Evolutionary conservation across 2,888 invertebrate genomes (phyloP), one percentile per base, ranked within the genome.

Genomic region (Xestoiulus laeticollis): DNA sequence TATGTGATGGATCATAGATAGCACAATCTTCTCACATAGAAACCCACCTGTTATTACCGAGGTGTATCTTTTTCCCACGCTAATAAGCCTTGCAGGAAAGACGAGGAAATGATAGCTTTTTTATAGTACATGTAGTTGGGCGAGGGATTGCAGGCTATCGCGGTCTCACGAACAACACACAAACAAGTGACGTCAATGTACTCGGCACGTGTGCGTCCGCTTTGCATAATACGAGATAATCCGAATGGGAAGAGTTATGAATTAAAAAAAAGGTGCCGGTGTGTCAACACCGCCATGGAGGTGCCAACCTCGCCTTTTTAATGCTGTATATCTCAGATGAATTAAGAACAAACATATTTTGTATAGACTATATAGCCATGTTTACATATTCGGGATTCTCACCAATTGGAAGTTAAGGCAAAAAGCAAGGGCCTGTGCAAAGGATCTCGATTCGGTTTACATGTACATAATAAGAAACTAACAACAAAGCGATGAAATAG

Each of bases 41-140:
- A 68, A 68, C 68, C 68, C 68, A 68, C 68, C 68, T 68, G 68
- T 68, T 68, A 68, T 68, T 68, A 68, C 26, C 68, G 22, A 68
- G 68, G 68, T 68, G 68, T 68, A 68, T 68, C 68, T 68, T 68
- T 68, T 68, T 68, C 68, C 68, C 68, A 68, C 68, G 68, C 68
- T 68, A 68, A 68, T 68, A 68, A 68, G 68, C 68, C 68, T 68
- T 68, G 68, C 68, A 68, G 68, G 68, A 68, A 68, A 68, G 68
- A 68, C 68, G 68, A 68, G 68, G 68, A 68, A 68, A 26, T 68
- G 68, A 4, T 68, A 68, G 68, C 6, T 68, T 68, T 68, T 68
- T 68, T 68, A 26, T 68, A 26, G 68, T n/a, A n/a, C n/a, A n/a
- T n/a, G n/a, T 26, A 68, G 68, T 22, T 26, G 68, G 68, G 68